A percentile compares a stretch with the other conserved stretches of the same genome.
These are phyloP conservation scores for Remorina albescens DNA, from an alignment of 2,797 vertebrate genomes.

Conservation along the genomic window DNA sequence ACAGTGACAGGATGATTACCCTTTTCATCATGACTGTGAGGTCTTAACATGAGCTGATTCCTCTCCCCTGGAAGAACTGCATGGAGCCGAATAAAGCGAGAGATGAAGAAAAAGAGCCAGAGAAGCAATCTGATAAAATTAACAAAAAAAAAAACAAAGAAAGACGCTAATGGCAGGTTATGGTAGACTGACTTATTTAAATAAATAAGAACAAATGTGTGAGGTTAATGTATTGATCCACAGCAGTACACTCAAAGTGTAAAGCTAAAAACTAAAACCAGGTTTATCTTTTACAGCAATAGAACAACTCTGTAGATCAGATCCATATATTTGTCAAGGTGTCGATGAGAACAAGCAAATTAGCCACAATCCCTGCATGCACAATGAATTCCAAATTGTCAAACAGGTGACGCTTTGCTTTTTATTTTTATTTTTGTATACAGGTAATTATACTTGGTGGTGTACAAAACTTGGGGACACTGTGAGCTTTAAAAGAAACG, in stretches of 20 bases:
- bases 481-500: not conserved
- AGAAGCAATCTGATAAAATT: conserved; percentile 23
- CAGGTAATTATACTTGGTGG: not conserved
- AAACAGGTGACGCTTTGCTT: not conserved
- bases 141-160: not conserved
- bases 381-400: conserved; percentile 10
- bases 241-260: too few species aligned
- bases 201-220: conserved; percentile 7
- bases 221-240: not conserved
- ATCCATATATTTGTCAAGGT: not conserved
- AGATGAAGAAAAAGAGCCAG: not conserved
- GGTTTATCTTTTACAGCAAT: not conserved
- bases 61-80: conserved; percentile 55
- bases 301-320: not conserved
- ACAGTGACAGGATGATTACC: conserved; percentile 78
- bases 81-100: conserved; percentile 10
- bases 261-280: too few species aligned
- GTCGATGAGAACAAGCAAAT: not conserved
- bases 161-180: conserved; percentile 23
- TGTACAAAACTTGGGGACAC: too few species aligned
- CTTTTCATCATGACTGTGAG: conserved; percentile 79
- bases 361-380: not conserved
- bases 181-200: not conserved
- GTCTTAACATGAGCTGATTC: conserved; percentile 77
- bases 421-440: not conserved